phyloP scores from a whole-genome alignment of 2,888 invertebrate species.

The Tiliacea aurago region DNA sequence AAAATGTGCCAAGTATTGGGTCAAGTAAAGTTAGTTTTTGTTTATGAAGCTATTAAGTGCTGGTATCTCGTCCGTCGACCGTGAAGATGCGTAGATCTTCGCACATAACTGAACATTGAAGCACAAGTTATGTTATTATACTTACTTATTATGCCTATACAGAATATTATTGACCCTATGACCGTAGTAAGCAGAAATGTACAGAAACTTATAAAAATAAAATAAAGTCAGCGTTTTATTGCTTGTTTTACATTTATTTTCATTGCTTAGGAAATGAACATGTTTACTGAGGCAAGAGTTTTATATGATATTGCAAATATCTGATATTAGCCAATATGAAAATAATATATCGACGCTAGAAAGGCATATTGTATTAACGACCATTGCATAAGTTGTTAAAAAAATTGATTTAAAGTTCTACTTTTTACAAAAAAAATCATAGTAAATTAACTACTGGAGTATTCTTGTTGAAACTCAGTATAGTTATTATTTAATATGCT shows the following conservation, averaged over 20 bases:
- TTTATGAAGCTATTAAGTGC: slow-evolving; percentile 29
- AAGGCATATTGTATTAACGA: too few species aligned
- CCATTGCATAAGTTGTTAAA: too few species aligned
- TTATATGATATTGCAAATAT: slow-evolving; percentile 1
- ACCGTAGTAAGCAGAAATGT: slow-evolving; percentile 10
- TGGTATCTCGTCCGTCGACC: slow-evolving; percentile 29
- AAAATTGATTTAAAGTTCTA: too few species aligned
- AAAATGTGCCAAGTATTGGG: not conserved
- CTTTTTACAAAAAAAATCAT: too few species aligned
- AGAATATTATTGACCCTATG: not conserved
- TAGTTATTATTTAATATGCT: too few species aligned
- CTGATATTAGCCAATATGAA: too few species aligned
- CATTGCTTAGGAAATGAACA: slow-evolving; percentile 14
- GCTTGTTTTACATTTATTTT: slow-evolving; percentile 7
- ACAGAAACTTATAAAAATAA: slow-evolving; percentile 12
- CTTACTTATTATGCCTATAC: slow-evolving; percentile 25
- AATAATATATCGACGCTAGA: too few species aligned
- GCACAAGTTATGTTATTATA: slow-evolving; percentile 43
- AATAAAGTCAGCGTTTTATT: not conserved
- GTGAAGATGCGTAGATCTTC: slow-evolving; percentile 37
- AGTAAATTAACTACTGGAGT: too few species aligned
- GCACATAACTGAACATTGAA: slow-evolving; percentile 39
- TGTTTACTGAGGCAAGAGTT: not conserved
- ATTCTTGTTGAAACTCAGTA: too few species aligned
- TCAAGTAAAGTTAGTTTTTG: not conserved